Conservation (phyloP, 2,113 vertebrate genomes). For the Aegypius monachus region DNA sequence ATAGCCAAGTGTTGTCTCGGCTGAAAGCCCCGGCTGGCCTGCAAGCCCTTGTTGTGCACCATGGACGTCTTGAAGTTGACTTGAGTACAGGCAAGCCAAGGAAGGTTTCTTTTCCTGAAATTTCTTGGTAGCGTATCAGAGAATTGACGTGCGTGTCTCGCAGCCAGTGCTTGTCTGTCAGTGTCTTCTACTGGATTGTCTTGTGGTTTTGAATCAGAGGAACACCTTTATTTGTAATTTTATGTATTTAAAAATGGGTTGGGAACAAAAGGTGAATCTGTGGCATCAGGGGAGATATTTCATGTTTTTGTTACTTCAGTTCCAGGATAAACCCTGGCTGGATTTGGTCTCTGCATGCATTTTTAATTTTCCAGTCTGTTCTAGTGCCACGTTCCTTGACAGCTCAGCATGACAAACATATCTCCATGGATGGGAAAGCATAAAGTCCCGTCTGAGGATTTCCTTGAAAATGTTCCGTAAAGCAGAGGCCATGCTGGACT, state of each 20-base stretch:
- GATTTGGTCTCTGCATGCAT: background rate
- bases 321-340: too few species aligned
- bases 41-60: background rate
- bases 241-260: background rate
- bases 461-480: background rate
- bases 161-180: background rate
- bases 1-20: background rate
- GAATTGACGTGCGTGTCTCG: accelerated
- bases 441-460: background rate
- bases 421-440: background rate
- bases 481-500: background rate
- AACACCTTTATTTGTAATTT: background rate
- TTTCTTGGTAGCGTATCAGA: background rate
- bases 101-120: background rate
- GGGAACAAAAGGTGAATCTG: background rate
- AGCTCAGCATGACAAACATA: background rate
- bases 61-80: background rate
- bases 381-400: background rate
- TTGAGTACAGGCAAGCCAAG: too few species aligned
- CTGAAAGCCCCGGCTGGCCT: background rate
- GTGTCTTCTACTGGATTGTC: background rate
- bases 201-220: background rate
- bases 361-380: background rate
- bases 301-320: background rate
- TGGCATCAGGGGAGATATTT: background rate